Evolutionary conservation across 2,797 vertebrate genomes (phyloP).

Genomic region (Clarias fuscus): DNA sequence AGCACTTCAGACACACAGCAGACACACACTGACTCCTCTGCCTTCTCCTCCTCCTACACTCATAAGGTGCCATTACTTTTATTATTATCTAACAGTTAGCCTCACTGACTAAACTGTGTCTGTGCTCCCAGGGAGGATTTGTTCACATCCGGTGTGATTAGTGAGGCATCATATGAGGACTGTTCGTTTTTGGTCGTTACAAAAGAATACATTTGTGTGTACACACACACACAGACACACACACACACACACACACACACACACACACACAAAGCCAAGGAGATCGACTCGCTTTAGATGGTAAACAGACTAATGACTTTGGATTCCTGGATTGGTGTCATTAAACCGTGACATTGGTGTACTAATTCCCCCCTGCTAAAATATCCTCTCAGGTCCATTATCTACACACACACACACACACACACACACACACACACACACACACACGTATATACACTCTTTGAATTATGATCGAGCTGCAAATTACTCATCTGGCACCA

Average conservation of each 20-base stretch:
- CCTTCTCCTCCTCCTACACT: not conserved
- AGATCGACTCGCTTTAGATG: slow-evolving; percentile 23
- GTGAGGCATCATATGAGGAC: not conserved
- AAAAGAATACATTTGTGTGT: not conserved
- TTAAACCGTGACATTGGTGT: slow-evolving; percentile 31
- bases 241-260: not conserved
- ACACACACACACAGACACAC: not conserved
- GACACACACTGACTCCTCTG: not conserved
- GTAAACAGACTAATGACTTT: slow-evolving; percentile 34
- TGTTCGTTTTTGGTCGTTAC: not conserved
- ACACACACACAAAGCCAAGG: not conserved
- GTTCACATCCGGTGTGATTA: not conserved
- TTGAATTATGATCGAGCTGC: slow-evolving; percentile 16
- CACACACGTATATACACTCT: not conserved
- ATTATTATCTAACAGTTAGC: not conserved
- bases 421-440: not conserved
- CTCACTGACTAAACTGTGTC: not conserved
- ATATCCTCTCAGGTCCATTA: slow-evolving; percentile 22
- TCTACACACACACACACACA: not conserved
- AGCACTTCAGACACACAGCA: not conserved
- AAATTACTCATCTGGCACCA: slow-evolving; percentile 22
- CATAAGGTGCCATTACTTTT: not conserved
- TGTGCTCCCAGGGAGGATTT: not conserved
- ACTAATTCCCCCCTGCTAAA: slow-evolving; percentile 26
- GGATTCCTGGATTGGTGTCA: slow-evolving; percentile 26